Evolutionary conservation across 2,888 invertebrate species (phyloP), one percentile per base, ranked within the genome.

Genomic region (Dendrolimus houi): DNA sequence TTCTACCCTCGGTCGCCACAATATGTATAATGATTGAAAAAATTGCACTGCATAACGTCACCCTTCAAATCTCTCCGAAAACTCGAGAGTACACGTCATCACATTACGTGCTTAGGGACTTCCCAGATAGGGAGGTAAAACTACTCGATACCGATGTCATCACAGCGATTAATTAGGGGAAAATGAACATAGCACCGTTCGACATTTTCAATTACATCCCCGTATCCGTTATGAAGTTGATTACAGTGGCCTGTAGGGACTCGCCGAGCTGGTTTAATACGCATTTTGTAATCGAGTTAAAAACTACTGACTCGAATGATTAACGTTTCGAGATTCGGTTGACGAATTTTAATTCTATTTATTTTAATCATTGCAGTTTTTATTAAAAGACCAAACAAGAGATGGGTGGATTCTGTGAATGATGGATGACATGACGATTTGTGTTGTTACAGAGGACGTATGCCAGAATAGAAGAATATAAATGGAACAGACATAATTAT

Each of bases 161-260:
- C 87, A 87, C 75, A 68, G 74, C 82, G 87, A 87, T 88, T 88
- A 89, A 89, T 89, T 87, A 89, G 76, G 87, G 88, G 84, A 88
- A 89, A 89, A 89, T 88, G 88, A 87, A 86, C 87, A 82, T 81
- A 80, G 76, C 78, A 76, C 75, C 77, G 81, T 77, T 83, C 87
- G 80, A 82, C 84, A 82, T 84, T 88, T 88, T 88, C 89, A 89
- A 88, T 89, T 87, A 87, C 82, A 70, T 70, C 70, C 67, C 47
- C 47, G 47, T 70, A 81, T 77, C 81, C 74, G 74, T 56, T 60
- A 68, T 59, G 61, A 62, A 64, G 63, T 65, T 67, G 68, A 68
- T 67, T 68, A 68, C 64, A 58, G 63, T 59, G 42, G 59, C 56
- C 64, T 64, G 60, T 57, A 58, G 66, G 66, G 67, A 64, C 54